Percentiles rank a stretch among this genome's conserved stretches.
Evolutionary conservation across 2,888 invertebrate species (phyloP).

Genomic region (Galeopsomyia nigrocyanea): DNA sequence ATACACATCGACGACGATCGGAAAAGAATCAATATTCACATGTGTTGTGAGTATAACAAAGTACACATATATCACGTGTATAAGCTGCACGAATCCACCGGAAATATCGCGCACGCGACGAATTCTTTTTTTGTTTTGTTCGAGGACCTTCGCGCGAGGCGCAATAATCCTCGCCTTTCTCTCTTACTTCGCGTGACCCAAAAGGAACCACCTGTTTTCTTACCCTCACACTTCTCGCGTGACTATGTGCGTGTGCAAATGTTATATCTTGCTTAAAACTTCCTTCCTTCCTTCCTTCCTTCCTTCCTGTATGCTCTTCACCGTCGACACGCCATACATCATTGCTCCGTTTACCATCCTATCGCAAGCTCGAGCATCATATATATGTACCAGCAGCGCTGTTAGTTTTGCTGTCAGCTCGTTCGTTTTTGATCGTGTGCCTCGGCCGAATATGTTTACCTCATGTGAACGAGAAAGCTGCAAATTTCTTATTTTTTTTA

Average conservation of each 20-base stretch:
- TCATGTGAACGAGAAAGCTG: too few species aligned
- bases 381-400: too few species aligned
- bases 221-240: not conserved
- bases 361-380: too few species aligned
- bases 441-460: too few species aligned
- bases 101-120: constrained; percentile 48
- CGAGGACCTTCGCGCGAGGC: not conserved
- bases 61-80: not conserved
- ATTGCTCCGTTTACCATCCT: too few species aligned
- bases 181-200: constrained; percentile 22
- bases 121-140: not conserved
- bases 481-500: too few species aligned
- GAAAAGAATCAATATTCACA: too few species aligned
- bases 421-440: too few species aligned
- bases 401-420: too few species aligned
- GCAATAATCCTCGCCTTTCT: not conserved
- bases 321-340: too few species aligned
- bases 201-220: constrained; percentile 30
- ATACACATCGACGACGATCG: too few species aligned
- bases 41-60: too few species aligned
- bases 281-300: constrained; percentile 22
- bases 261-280: not conserved
- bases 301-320: not conserved
- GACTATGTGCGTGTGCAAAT: not conserved
- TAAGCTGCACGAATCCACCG: constrained; percentile 7